Evolutionary conservation across 2,888 invertebrate genomes (phyloP).

Genomic region (Nomada goodeniana): DNA sequence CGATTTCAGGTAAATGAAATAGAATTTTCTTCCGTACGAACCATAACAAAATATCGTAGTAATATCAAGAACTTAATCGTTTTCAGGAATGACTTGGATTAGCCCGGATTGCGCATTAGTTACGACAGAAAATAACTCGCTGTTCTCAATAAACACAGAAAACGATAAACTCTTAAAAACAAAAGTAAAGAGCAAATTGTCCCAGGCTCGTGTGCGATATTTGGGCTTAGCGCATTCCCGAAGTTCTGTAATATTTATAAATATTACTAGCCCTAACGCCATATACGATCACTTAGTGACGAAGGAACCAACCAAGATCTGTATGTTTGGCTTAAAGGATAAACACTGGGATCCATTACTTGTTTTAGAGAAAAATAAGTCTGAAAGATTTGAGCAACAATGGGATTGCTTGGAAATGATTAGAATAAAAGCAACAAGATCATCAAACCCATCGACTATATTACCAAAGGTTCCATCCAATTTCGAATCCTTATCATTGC

Average conservation of each 20-base stretch:
- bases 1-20: conserved; percentile 76
- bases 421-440: conserved; percentile 74
- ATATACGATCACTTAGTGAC: conserved; percentile 80
- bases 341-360: conserved; percentile 69
- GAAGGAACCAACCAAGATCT: conserved; percentile 78
- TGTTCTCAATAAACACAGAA: conserved; percentile 61
- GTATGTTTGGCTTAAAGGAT: conserved; percentile 73
- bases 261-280: conserved; percentile 78
- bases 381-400: conserved; percentile 63
- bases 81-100: conserved; percentile 73
- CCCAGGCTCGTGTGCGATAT: conserved; percentile 73
- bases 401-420: conserved; percentile 83
- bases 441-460: conserved; percentile 53
- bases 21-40: background rate
- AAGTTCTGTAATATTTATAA: conserved; percentile 72
- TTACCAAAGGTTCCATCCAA: conserved; percentile 60
- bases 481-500: conserved; percentile 71
- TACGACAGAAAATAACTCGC: conserved; percentile 74
- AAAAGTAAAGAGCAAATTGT: conserved; percentile 62
- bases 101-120: conserved; percentile 67
- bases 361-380: conserved; percentile 52
- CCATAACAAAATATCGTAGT: background rate
- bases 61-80: conserved; percentile 13
- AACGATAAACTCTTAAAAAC: conserved; percentile 55
- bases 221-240: conserved; percentile 77